Evolutionary conservation across 2,797 vertebrate species (phyloP).

Genomic region (Gymnothorax javanicus): DNA sequence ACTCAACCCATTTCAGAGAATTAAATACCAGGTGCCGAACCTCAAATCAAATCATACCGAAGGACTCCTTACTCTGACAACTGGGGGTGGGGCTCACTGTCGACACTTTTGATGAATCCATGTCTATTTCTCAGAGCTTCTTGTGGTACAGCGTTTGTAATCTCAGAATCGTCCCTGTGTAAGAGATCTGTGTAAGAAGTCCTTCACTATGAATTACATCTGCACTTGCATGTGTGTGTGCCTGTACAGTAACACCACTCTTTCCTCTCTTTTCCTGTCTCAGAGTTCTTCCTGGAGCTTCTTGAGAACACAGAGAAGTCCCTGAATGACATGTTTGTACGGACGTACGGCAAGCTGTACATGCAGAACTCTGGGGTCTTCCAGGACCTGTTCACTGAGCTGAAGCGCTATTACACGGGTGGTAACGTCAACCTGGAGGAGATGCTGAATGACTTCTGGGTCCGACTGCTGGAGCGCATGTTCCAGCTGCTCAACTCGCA

Average conservation of each 20-base stretch:
- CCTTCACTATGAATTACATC: background rate
- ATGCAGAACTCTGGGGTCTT: constrained; percentile 97
- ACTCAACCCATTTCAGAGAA: no score
- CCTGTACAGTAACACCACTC: background rate
- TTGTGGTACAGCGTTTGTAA: no score
- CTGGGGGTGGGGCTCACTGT: no score
- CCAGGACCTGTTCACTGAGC: constrained; percentile 91
- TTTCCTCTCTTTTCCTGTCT: background rate
- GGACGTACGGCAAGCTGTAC: constrained; percentile 92
- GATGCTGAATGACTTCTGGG: constrained; percentile 98
- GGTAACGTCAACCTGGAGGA: constrained; percentile 95
- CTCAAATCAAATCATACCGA: no score
- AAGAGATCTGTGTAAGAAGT: no score
- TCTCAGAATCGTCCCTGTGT: no score
- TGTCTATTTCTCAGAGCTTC: no score
- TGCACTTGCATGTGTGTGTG: background rate
- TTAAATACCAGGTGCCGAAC: no score
- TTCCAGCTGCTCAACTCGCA: constrained; percentile 96
- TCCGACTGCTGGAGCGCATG: constrained; percentile 92
- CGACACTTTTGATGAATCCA: no score
- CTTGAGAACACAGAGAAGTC: constrained; percentile 92
- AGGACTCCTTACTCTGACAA: no score
- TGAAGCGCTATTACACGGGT: constrained; percentile 92
- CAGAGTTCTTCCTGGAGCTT: constrained; percentile 94
- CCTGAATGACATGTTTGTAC: constrained; percentile 92